A percentile compares a stretch with the other conserved stretches of the same genome.
Conservation (phyloP, 2,797 vertebrate species). For the Characodon lateralis region DNA sequence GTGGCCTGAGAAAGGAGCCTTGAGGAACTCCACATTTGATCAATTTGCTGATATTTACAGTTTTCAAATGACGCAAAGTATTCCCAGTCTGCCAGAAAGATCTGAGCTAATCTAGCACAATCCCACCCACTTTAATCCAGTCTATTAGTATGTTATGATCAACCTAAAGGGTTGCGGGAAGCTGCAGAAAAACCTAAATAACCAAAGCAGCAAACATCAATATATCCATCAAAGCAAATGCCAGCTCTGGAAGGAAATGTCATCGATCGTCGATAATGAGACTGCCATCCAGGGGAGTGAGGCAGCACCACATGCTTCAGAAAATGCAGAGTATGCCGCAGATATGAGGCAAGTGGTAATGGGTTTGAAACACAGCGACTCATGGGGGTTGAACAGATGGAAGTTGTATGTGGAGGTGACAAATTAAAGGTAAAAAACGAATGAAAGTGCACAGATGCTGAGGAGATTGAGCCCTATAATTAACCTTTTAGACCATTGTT, state of each 20-base stretch:
- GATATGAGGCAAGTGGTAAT: conserved; percentile 21
- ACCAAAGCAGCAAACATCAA: conserved; percentile 67
- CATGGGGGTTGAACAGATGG: conserved; percentile 16
- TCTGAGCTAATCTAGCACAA: background rate
- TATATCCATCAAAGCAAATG: conserved; percentile 79
- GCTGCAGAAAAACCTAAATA: conserved; percentile 2
- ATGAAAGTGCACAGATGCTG: background rate
- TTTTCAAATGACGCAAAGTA: background rate
- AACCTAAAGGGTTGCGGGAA: conserved; percentile 33
- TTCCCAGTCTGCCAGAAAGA: too few species aligned
- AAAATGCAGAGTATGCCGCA: conserved; percentile 9
- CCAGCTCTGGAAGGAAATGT: conserved; percentile 75
- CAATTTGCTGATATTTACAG: background rate
- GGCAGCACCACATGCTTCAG: conserved; percentile 28
- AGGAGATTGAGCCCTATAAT: background rate
- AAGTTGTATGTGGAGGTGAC: background rate
- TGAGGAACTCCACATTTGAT: background rate
- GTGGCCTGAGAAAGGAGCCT: background rate
- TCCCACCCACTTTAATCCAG: background rate
- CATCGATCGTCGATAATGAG: conserved; percentile 66
- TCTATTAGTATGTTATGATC: background rate
- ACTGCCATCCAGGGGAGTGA: conserved; percentile 7
- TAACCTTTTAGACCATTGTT: background rate
- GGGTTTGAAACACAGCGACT: conserved; percentile 2
- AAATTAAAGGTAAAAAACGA: background rate